These are phyloP conservation scores for Hemiscyllium ocellatum DNA, from an alignment of 2,113 vertebrate species.

Conservation along the genomic window DNA sequence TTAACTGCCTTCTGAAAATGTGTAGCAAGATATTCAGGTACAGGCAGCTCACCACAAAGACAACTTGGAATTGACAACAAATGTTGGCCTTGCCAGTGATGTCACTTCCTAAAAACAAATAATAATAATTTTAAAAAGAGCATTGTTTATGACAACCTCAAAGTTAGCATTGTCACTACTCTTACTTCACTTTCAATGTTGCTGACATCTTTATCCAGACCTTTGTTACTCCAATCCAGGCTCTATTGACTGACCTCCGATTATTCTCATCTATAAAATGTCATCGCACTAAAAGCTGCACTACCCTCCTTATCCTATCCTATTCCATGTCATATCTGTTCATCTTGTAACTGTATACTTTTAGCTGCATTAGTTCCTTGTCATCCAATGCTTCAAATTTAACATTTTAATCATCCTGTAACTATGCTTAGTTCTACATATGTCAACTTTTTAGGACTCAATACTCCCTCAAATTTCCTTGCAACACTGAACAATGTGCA, in stretches of 20 bases:
- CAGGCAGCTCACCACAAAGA: too few species aligned
- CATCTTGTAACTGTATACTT: neutral
- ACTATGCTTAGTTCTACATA: neutral
- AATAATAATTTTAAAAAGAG: too few species aligned
- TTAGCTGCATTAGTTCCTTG: neutral
- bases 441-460: neutral
- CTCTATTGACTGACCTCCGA: neutral
- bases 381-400: neutral
- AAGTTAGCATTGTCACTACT: neutral
- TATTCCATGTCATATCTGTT: neutral
- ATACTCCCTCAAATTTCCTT: neutral
- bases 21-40: too few species aligned
- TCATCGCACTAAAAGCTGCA: neutral
- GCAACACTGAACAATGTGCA: neutral
- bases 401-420: neutral
- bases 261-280: neutral
- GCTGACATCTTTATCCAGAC: neutral
- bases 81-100: too few species aligned
- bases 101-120: too few species aligned
- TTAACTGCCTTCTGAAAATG: too few species aligned
- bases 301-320: neutral
- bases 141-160: too few species aligned
- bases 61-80: too few species aligned
- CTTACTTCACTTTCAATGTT: neutral
- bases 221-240: neutral